phyloP scores from a whole-genome alignment of 1,140 invertebrate species.

The Trichoplusia ni region DNA sequence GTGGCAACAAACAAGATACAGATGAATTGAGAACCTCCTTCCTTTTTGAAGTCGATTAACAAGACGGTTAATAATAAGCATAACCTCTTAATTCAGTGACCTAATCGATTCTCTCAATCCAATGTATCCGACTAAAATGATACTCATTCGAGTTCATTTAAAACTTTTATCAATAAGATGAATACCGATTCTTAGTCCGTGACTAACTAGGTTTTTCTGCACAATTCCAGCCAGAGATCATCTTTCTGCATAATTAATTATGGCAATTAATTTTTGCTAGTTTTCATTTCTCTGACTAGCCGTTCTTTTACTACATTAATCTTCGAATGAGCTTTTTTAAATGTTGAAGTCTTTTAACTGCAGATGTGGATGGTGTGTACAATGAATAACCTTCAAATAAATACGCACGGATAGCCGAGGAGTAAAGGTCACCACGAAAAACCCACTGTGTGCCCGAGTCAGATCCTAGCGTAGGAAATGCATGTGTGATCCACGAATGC shows the following conservation, averaged over 20 bases:
- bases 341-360: not conserved
- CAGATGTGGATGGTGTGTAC: too few relatives aligned
- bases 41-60: too few relatives aligned
- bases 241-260: slow-evolving; percentile 33
- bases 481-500: too few relatives aligned
- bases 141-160: slow-evolving; percentile 1
- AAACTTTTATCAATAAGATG: slow-evolving; percentile 11
- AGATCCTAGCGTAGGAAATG: too few relatives aligned
- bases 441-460: too few relatives aligned
- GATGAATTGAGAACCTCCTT: too few relatives aligned
- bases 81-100: too few relatives aligned
- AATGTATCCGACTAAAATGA: not conserved
- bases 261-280: slow-evolving; percentile 23
- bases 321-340: not conserved
- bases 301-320: slow-evolving; percentile 1
- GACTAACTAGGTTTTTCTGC: slow-evolving; percentile 22
- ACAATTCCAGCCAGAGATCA: slow-evolving; percentile 20
- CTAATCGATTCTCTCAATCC: too few relatives aligned
- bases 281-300: not conserved
- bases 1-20: too few relatives aligned
- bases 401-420: too few relatives aligned
- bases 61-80: too few relatives aligned
- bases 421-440: too few relatives aligned
- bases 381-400: not conserved
- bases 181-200: slow-evolving; percentile 8